Evolutionary conservation across 2,113 vertebrate genomes (phyloP).

Genomic region (Tretioscincus oriximinensis): DNA sequence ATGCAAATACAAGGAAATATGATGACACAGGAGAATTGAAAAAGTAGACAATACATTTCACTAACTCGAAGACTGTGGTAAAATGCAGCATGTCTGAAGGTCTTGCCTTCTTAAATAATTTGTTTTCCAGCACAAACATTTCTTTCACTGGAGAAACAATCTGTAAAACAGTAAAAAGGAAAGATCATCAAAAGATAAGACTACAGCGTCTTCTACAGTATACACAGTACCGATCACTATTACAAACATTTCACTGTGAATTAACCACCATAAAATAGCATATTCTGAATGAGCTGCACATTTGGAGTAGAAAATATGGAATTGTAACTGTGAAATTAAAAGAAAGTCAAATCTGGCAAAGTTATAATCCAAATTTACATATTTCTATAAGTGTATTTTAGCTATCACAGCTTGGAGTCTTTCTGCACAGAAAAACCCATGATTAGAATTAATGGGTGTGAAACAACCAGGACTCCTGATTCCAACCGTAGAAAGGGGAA

Average conservation of each 20-base stretch:
- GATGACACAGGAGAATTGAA: neutral
- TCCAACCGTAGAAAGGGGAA: too few species aligned
- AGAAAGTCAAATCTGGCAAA: neutral
- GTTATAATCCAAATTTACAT: neutral
- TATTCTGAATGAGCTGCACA: neutral
- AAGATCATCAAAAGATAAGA: neutral
- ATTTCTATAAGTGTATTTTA: neutral
- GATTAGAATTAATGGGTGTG: too few species aligned
- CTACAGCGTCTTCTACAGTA: neutral
- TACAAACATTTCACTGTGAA: neutral
- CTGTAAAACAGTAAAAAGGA: neutral
- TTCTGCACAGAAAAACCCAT: too few species aligned
- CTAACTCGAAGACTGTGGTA: constrained; percentile 13
- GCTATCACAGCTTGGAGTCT: too few species aligned
- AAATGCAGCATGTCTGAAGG: constrained; percentile 2
- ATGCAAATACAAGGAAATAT: constrained; percentile 1
- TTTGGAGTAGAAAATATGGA: neutral
- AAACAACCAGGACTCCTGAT: too few species aligned
- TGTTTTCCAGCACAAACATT: neutral
- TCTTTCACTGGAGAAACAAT: neutral
- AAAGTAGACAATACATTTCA: constrained; percentile 10
- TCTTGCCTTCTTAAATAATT: neutral
- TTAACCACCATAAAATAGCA: neutral
- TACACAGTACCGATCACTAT: too few species aligned
- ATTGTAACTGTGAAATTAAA: neutral